Conservation (phyloP, 2,888 invertebrate genomes). For the Clitarchus hookeri region DNA sequence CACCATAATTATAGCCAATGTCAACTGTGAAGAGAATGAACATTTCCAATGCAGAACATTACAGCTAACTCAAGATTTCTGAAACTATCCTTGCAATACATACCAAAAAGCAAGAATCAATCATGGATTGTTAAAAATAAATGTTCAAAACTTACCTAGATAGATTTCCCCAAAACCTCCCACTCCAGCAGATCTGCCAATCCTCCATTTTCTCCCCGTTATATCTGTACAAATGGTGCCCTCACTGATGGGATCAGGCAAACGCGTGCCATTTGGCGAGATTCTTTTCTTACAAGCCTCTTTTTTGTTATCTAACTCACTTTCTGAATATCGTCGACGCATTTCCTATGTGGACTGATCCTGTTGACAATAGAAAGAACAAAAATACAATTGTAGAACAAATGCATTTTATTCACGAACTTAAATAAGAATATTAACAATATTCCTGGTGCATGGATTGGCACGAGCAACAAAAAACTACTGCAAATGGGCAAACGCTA, state of each 20-base stretch:
- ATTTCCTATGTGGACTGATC: conserved; percentile 28
- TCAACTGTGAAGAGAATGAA: too few species aligned
- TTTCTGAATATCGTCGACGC: conserved; percentile 38
- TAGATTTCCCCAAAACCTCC: conserved; percentile 96
- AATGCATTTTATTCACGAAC: too few species aligned
- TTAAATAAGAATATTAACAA: too few species aligned
- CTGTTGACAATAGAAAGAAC: not conserved
- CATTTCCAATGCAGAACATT: not conserved
- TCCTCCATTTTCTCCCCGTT: conserved; percentile 79
- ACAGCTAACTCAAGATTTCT: not conserved
- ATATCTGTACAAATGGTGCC: conserved; percentile 83
- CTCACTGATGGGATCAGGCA: conserved; percentile 58
- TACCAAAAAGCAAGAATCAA: not conserved
- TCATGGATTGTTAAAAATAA: not conserved
- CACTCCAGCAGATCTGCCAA: conserved; percentile 83
- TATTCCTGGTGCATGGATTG: too few species aligned
- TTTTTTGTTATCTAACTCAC: conserved; percentile 31
- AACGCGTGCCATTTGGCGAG: conserved; percentile 49
- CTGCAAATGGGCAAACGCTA: too few species aligned
- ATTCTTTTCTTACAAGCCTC: conserved; percentile 38
- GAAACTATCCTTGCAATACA: not conserved
- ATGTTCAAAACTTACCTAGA: conserved; percentile 57
- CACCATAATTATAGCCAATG: too few species aligned
- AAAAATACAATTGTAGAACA: not conserved
- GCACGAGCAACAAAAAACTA: too few species aligned